Conservation (phyloP, 2,797 vertebrate genomes). For the Alfaro cultratus region DNA sequence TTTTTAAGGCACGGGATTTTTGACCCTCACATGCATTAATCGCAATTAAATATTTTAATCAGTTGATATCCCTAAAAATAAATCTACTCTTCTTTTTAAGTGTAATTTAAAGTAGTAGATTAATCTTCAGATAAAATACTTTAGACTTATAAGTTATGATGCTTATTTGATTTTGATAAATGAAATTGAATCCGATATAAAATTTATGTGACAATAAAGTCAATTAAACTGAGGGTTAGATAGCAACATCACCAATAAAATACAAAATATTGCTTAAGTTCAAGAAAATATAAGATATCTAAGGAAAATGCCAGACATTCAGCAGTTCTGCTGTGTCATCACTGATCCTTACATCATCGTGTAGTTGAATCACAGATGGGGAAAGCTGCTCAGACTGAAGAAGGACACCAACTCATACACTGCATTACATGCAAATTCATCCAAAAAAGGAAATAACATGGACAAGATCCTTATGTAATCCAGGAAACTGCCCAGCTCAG, state of each 20-base stretch:
- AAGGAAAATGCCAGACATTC: not conserved
- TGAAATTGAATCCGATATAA: not conserved
- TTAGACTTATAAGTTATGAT: not conserved
- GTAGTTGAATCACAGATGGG: slow-evolving; percentile 31
- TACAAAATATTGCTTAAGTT: not conserved
- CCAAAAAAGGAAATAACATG: slow-evolving; percentile 57
- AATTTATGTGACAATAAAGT: not conserved
- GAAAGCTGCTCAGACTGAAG: slow-evolving; percentile 15
- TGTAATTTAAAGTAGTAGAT: not conserved
- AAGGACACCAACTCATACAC: slow-evolving; percentile 13
- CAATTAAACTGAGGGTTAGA: not conserved
- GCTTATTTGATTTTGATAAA: not conserved
- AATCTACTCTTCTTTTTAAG: not conserved
- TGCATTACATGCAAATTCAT: slow-evolving; percentile 50
- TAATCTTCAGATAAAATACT: not conserved
- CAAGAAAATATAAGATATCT: slow-evolving; percentile 5
- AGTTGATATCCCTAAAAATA: not conserved
- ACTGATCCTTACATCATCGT: slow-evolving; percentile 18
- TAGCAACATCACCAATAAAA: not conserved
- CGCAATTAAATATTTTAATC: too few relatives aligned
- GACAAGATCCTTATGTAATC: slow-evolving; percentile 45
- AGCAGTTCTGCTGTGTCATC: slow-evolving; percentile 46
- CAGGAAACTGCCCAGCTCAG: slow-evolving; percentile 38
- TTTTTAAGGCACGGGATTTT: too few relatives aligned
- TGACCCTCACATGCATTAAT: too few relatives aligned